phyloP scores from a whole-genome alignment of 2,113 vertebrate genomes.

The Ochotona princeps region DNA sequence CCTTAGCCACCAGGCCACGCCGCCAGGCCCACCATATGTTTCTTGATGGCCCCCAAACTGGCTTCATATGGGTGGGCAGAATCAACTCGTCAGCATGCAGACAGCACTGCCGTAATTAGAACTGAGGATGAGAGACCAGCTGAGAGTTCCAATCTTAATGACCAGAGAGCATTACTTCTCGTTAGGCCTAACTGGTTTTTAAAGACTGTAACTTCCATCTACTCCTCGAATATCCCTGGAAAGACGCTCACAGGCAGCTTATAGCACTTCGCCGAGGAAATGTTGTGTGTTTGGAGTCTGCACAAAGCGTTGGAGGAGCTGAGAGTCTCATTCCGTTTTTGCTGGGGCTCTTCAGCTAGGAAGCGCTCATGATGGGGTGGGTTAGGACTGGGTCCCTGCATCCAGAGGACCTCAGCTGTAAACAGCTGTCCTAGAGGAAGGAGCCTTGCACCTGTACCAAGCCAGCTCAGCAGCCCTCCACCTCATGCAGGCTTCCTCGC shows the following conservation, averaged over 20 bases:
- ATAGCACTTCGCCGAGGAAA: background rate
- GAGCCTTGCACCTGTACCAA: background rate
- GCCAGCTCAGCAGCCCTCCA: background rate
- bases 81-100: background rate
- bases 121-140: background rate
- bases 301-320: constrained; percentile 36
- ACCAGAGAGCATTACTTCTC: constrained; percentile 17
- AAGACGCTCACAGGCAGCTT: background rate
- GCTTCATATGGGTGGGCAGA: background rate
- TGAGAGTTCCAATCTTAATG: constrained; percentile 24
- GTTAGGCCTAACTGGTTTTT: constrained; percentile 7
- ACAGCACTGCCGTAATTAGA: background rate
- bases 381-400: background rate
- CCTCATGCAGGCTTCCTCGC: background rate
- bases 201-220: background rate
- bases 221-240: constrained; percentile 31
- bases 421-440: constrained; percentile 24
- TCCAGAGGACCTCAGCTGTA: background rate
- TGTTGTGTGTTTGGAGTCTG: background rate
- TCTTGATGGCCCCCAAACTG: background rate
- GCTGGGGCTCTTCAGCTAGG: background rate
- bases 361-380: background rate
- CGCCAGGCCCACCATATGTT: background rate
- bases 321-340: constrained; percentile 35
- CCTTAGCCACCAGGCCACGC: too few species aligned